phyloP scores from a whole-genome alignment of 2,888 invertebrate species.

The Chrysotoxum bicinctum region DNA sequence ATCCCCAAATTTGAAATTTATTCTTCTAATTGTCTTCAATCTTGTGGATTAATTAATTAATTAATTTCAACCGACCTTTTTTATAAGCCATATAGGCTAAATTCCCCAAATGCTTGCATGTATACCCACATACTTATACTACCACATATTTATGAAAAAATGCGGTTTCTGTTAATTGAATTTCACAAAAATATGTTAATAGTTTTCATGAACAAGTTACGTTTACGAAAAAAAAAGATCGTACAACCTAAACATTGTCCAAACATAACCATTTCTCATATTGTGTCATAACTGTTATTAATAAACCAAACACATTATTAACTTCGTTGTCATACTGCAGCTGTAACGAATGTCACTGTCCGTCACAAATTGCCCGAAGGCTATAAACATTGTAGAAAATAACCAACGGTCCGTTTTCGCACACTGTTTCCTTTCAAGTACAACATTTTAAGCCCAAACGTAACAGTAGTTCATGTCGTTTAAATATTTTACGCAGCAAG shows the following conservation, averaged over 20 bases:
- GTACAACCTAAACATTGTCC: neutral
- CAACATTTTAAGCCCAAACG: neutral
- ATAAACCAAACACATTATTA: constrained; percentile 46
- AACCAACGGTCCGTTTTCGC: constrained; percentile 12
- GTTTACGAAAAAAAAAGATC: neutral
- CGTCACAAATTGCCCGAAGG: neutral
- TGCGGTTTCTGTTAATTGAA: constrained; percentile 14
- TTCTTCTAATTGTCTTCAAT: too few relatives aligned
- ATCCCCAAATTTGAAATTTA: too few relatives aligned
- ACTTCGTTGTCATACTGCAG: neutral
- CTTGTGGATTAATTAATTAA: too few relatives aligned
- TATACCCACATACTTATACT: too few relatives aligned
- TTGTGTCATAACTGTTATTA: constrained; percentile 47
- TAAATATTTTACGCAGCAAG: neutral
- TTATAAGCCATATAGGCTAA: too few relatives aligned
- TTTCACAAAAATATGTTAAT: constrained; percentile 3
- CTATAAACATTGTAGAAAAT: neutral
- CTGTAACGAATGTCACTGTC: constrained; percentile 31
- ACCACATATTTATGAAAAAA: too few relatives aligned
- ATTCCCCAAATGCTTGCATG: too few relatives aligned
- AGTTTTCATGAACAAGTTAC: neutral
- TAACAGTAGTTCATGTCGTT: neutral
- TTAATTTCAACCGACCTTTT: too few relatives aligned
- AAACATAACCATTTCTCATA: constrained; percentile 11
- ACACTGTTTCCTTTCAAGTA: constrained; percentile 13